These are phyloP conservation scores for Phaethornis superciliosus DNA, from an alignment of 2,113 vertebrate genomes.

Conservation along the genomic window DNA sequence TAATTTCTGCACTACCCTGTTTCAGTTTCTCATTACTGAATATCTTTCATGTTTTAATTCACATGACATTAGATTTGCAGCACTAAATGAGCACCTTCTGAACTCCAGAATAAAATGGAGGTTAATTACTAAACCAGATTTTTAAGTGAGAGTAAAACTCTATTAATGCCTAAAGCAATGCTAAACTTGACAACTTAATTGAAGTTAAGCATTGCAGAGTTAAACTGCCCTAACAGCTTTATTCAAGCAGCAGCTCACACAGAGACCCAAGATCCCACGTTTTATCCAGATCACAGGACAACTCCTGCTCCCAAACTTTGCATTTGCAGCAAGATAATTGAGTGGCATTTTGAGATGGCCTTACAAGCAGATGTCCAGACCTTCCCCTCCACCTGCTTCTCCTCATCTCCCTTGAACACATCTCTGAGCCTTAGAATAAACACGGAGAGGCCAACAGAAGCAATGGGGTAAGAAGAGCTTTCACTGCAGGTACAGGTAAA, in stretches of 20 bases:
- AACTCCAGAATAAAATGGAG: slow-evolving; percentile 45
- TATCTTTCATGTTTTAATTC: slow-evolving; percentile 62
- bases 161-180: slow-evolving; percentile 65
- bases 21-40: slow-evolving; percentile 31
- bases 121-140: slow-evolving; percentile 68
- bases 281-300: background rate
- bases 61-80: slow-evolving; percentile 38
- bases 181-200: slow-evolving; percentile 58
- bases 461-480: background rate
- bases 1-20: slow-evolving; percentile 39
- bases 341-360: background rate
- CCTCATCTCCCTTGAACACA: background rate
- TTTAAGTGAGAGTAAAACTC: slow-evolving; percentile 64
- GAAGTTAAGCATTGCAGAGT: slow-evolving; percentile 38
- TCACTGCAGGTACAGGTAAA: background rate
- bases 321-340: background rate
- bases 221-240: slow-evolving; percentile 53
- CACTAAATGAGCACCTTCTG: slow-evolving; percentile 51
- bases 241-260: background rate
- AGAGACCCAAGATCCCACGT: background rate
- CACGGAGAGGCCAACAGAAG: background rate
- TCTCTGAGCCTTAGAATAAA: background rate
- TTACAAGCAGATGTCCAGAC: background rate
- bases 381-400: background rate
- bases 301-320: background rate